Conservation (phyloP, 2,888 invertebrate species). For the Suillia variegata region DNA sequence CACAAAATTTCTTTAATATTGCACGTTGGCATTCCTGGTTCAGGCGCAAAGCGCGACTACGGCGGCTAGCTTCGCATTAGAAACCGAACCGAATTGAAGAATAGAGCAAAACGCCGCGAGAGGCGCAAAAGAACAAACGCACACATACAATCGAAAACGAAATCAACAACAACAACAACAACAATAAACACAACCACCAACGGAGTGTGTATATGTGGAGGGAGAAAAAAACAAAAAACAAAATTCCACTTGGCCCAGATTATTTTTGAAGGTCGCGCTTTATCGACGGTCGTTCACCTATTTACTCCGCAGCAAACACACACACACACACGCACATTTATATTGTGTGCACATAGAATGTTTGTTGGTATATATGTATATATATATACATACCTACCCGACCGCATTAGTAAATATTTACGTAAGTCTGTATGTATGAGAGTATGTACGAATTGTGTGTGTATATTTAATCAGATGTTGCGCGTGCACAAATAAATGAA, state of each 20-base stretch:
- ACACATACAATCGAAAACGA: constrained; percentile 14
- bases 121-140: neutral
- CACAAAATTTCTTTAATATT: too few species aligned
- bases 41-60: too few species aligned
- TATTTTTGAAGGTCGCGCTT: constrained; percentile 60
- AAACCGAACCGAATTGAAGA: too few species aligned
- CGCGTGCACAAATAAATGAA: constrained; percentile 16
- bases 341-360: neutral
- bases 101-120: neutral
- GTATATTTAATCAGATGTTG: constrained; percentile 21
- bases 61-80: too few species aligned
- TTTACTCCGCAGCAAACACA: constrained; percentile 37
- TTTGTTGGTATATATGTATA: neutral
- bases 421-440: constrained; percentile 5
- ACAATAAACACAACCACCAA: neutral
- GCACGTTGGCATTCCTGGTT: too few species aligned
- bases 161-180: constrained; percentile 2
- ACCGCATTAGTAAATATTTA: neutral
- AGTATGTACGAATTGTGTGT: too few species aligned
- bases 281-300: constrained; percentile 62
- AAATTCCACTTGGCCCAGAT: constrained; percentile 62
- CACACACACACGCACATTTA: constrained; percentile 12
- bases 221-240: constrained; percentile 29
- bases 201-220: too few species aligned
- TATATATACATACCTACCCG: neutral